These are phyloP conservation scores for Pocillopora meandrina DNA, from an alignment of 92 coral and sea anemone species.

Conservation along the genomic window DNA sequence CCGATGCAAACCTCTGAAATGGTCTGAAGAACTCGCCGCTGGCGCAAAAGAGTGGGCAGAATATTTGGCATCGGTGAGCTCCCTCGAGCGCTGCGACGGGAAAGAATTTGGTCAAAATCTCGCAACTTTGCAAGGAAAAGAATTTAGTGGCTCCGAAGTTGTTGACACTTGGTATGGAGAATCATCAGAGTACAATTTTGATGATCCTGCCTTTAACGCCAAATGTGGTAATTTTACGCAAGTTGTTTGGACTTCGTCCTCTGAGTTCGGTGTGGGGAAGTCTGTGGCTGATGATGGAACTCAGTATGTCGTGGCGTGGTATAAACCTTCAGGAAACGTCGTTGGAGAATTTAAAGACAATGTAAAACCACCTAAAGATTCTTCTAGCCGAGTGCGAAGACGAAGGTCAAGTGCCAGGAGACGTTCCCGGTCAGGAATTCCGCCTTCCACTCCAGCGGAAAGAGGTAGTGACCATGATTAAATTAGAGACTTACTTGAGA, in stretches of 20 bases:
- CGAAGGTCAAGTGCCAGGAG: conserved; percentile 70
- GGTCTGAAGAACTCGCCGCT: conserved; percentile 81
- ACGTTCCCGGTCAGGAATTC: conserved; percentile 46
- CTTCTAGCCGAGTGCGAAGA: conserved; percentile 64
- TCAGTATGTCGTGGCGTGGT: conserved; percentile 89
- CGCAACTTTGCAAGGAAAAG: conserved; percentile 55
- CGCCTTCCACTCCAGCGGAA: conserved; percentile 39
- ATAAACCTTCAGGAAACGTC: conserved; percentile 91
- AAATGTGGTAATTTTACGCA: conserved; percentile 87
- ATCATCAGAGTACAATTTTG: conserved; percentile 78
- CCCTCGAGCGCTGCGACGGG: conserved; percentile 63
- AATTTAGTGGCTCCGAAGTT: conserved; percentile 60
- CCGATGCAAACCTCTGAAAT: conserved; percentile 68
- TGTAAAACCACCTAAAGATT: conserved; percentile 74
- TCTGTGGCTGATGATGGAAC: conserved; percentile 70
- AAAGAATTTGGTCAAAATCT: conserved; percentile 73
- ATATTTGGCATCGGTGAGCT: conserved; percentile 63
- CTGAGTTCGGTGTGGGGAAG: conserved; percentile 84
- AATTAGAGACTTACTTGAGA: not conserved
- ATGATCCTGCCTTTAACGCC: conserved; percentile 81
- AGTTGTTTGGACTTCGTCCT: conserved; percentile 77
- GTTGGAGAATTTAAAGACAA: conserved; percentile 80
- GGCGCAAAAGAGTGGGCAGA: conserved; percentile 74
- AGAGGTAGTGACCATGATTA: conserved; percentile 24
- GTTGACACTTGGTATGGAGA: conserved; percentile 89